Conservation (phyloP, 2,888 invertebrate genomes). For the Cryptocheilus praepositus region DNA sequence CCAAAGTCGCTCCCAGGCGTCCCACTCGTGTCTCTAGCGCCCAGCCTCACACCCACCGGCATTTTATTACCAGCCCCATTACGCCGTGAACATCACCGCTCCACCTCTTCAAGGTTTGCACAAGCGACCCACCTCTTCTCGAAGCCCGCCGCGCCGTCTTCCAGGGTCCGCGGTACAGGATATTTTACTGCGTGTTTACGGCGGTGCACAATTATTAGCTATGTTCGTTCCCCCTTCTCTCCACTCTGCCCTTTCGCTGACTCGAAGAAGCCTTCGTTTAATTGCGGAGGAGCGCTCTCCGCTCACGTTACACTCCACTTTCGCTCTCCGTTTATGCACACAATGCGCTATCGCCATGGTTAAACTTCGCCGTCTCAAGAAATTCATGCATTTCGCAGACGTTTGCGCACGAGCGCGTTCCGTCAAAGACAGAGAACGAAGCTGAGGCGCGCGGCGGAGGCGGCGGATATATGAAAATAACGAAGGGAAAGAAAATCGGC, state of each 20-base stretch:
- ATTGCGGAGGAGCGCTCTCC: constrained; percentile 19
- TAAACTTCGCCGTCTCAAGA: too few species aligned
- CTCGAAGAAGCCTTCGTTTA: constrained; percentile 29
- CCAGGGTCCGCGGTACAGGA: constrained; percentile 34
- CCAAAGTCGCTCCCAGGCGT: constrained; percentile 42
- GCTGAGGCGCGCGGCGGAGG: too few species aligned
- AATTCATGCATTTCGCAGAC: too few species aligned
- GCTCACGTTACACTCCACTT: not conserved
- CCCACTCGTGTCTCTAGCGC: constrained; percentile 32
- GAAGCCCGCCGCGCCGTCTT: not conserved
- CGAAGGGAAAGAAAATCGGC: too few species aligned
- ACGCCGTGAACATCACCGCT: constrained; percentile 42
- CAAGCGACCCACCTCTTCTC: constrained; percentile 17
- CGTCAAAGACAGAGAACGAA: too few species aligned
- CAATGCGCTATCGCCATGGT: constrained; percentile 7
- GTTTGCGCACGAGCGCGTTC: too few species aligned
- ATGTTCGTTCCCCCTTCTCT: constrained; percentile 1
- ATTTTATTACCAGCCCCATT: constrained; percentile 62
- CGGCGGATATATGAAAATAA: too few species aligned
- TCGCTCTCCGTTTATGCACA: not conserved
- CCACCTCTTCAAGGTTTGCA: constrained; percentile 33
- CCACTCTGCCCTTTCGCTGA: constrained; percentile 13
- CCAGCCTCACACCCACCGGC: constrained; percentile 38
- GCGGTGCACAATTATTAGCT: constrained; percentile 52
- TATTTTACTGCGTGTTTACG: constrained; percentile 58